Conservation (phyloP, 64 coral and sea anemone species). For the Actinia equina region DNA sequence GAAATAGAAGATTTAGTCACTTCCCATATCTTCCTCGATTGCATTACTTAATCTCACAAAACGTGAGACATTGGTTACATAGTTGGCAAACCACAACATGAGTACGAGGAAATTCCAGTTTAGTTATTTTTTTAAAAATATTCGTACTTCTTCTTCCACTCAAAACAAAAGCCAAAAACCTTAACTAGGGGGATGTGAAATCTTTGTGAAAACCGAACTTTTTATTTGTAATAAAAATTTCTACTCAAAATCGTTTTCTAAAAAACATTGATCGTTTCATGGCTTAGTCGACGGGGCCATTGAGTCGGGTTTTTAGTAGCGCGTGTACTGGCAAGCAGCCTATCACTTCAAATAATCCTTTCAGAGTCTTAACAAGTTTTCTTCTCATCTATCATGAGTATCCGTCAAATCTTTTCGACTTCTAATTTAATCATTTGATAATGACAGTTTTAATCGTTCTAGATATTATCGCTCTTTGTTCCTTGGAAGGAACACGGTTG, state of each 20-base stretch:
- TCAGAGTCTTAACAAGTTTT: not conserved
- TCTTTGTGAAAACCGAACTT: no score
- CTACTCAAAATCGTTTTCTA: no score
- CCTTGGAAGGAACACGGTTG: not conserved
- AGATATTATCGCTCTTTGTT: not conserved
- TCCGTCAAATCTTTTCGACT: not conserved
- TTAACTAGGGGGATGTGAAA: no score
- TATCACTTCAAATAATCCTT: not conserved
- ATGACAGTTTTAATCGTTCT: not conserved
- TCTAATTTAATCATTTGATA: not conserved
- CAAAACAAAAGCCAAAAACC: no score
- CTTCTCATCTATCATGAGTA: not conserved
- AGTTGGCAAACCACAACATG: not conserved
- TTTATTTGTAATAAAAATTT: no score
- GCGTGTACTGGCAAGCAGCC: not conserved
- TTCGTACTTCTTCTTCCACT: no score
- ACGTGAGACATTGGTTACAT: not conserved
- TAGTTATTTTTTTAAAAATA: no score
- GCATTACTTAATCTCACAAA: no score
- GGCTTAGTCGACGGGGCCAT: not conserved
- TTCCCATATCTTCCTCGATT: no score
- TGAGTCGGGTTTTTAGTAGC: not conserved
- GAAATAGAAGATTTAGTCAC: no score
- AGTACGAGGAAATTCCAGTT: no score
- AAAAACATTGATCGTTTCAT: no score